Evolutionary conservation across 30 jellyfish, hydroid and myxozoan species (phyloP).

Genomic region (Turritopsis dohrnii): DNA sequence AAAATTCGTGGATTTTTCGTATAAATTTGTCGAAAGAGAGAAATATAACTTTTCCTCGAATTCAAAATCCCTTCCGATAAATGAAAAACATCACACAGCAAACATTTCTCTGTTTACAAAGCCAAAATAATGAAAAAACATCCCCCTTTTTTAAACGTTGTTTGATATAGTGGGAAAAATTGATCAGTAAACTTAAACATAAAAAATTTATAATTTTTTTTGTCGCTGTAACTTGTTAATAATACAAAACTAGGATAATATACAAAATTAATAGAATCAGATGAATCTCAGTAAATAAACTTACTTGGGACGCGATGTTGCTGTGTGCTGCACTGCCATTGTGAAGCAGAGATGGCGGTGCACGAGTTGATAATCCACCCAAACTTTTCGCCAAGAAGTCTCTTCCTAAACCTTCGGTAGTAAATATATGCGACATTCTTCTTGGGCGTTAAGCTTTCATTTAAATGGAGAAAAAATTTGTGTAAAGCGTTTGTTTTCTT

Average conservation of each 20-base stretch:
- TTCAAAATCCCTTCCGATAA: no score
- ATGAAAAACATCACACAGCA: not conserved
- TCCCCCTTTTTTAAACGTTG: not conserved
- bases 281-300: not conserved
- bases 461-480: not conserved
- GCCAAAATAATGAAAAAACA: not conserved
- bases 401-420: slow-evolving; percentile 26
- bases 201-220: slow-evolving; percentile 32
- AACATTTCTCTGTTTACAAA: not conserved
- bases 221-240: slow-evolving; percentile 19
- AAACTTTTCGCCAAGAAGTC: slow-evolving; percentile 35
- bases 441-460: not conserved
- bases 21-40: not conserved
- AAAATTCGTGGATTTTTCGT: not conserved
- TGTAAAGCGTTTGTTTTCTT: not conserved
- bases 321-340: slow-evolving; percentile 30
- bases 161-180: slow-evolving; percentile 8
- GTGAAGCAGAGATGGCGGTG: slow-evolving; percentile 41
- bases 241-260: slow-evolving; percentile 1
- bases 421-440: slow-evolving; percentile 30
- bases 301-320: slow-evolving; percentile 35
- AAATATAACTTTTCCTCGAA: not conserved
- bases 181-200: slow-evolving; percentile 25
- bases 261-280: not conserved
- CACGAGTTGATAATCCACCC: slow-evolving; percentile 32